phyloP scores from a whole-genome alignment of 2,113 vertebrate genomes.

The Addax nasomaculatus region DNA sequence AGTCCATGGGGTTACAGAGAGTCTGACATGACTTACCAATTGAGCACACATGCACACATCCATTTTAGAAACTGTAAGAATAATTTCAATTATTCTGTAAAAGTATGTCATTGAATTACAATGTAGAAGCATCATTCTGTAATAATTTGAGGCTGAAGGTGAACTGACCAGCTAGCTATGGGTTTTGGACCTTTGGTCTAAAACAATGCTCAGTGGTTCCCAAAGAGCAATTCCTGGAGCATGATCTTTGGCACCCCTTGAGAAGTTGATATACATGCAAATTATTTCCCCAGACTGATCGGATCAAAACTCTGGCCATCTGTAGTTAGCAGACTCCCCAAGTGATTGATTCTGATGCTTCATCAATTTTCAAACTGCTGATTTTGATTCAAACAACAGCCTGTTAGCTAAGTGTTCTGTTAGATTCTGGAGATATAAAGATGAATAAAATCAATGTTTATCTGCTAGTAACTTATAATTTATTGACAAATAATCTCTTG shows the following conservation, averaged over 20 bases:
- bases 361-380: neutral
- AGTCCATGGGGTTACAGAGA: neutral
- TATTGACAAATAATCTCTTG: neutral
- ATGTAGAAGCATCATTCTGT: neutral
- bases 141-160: neutral
- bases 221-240: neutral
- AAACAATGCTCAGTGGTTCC: neutral
- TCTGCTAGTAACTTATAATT: neutral
- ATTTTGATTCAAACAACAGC: neutral
- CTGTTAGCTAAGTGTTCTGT: neutral
- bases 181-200: neutral
- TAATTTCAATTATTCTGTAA: constrained; percentile 12
- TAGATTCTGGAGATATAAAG: neutral
- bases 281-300: neutral
- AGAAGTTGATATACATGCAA: neutral
- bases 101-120: neutral
- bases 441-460: neutral
- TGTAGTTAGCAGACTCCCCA: neutral
- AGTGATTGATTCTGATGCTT: neutral
- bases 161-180: neutral
- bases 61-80: neutral
- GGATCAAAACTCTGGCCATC: neutral
- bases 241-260: neutral
- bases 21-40: neutral
- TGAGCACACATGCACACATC: neutral